A percentile compares a stretch with the other conserved stretches of the same genome.
Conservation (phyloP, 2,797 vertebrate genomes). For the Gymnoscopelus braueri region DNA sequence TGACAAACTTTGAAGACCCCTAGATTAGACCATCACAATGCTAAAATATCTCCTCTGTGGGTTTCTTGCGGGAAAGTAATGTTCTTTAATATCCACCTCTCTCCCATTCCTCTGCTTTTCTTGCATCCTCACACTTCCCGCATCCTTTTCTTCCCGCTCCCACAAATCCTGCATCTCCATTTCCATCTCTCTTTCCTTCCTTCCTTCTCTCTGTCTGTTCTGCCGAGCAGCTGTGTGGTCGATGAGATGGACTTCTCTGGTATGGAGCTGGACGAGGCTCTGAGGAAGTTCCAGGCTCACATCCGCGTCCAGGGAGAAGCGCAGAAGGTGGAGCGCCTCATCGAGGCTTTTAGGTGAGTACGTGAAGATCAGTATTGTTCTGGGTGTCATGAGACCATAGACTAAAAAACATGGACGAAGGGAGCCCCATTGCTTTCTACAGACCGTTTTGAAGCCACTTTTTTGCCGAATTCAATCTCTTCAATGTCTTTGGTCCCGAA, state of each 20-base stretch:
- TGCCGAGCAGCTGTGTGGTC: slow-evolving; percentile 89
- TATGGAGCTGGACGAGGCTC: slow-evolving; percentile 98
- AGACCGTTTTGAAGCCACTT: no score
- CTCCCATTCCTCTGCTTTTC: background rate
- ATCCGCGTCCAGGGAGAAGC: slow-evolving; percentile 98
- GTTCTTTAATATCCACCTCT: background rate
- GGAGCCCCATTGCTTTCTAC: no score
- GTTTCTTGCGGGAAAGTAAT: no score
- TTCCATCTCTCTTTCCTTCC: slow-evolving; percentile 1
- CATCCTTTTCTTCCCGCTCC: background rate
- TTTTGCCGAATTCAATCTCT: no score
- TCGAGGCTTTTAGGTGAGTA: slow-evolving; percentile 94
- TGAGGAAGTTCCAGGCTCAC: slow-evolving; percentile 98
- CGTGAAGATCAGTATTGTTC: background rate
- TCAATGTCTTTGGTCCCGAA: no score
- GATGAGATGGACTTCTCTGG: slow-evolving; percentile 99
- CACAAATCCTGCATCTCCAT: background rate
- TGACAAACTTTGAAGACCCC: no score
- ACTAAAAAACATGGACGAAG: no score
- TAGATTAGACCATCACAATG: no score
- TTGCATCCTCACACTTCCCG: background rate
- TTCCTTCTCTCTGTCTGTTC: background rate
- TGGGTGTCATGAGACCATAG: no score
- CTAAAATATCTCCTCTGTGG: no score
- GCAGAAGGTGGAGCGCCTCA: slow-evolving; percentile 97